A percentile compares a stretch with the other conserved stretches of the same genome.
These are phyloP conservation scores for Hesperia comma DNA, from an alignment of 2,888 invertebrate genomes.

Conservation along the genomic window DNA sequence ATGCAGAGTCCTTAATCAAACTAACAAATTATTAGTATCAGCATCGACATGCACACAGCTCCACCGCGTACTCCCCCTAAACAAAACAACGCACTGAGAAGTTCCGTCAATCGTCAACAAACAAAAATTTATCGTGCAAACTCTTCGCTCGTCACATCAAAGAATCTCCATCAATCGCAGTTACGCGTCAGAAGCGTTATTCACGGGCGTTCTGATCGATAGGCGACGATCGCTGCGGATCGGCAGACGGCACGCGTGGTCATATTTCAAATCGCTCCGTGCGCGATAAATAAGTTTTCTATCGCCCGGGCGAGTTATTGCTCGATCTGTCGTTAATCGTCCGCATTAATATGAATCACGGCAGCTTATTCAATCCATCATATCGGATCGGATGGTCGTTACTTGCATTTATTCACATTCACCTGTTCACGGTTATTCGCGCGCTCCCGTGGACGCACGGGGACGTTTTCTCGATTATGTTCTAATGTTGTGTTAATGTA, in stretches of 20 bases:
- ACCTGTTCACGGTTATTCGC: too few relatives aligned
- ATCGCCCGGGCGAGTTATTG: constrained; percentile 57
- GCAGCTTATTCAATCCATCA: constrained; percentile 32
- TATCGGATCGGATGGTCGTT: constrained; percentile 10
- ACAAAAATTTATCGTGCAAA: neutral
- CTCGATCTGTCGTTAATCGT: constrained; percentile 58
- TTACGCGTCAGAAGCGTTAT: constrained; percentile 7
- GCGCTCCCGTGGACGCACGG: too few relatives aligned
- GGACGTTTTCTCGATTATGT: too few relatives aligned
- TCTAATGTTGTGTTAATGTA: too few relatives aligned
- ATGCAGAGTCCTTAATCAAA: too few relatives aligned
- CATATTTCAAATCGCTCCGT: constrained; percentile 27
- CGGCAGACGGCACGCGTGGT: constrained; percentile 26
- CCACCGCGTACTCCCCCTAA: too few relatives aligned
- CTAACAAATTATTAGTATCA: too few relatives aligned
- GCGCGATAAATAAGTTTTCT: constrained; percentile 62
- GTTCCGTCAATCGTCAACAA: neutral
- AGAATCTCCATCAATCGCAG: constrained; percentile 11
- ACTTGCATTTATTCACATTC: neutral
- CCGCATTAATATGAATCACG: constrained; percentile 62
- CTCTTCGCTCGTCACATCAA: neutral
- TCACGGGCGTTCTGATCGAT: constrained; percentile 23
- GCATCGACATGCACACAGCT: neutral
- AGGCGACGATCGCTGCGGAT: constrained; percentile 12
- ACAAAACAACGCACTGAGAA: neutral